Evolutionary conservation across 2,888 invertebrate genomes (phyloP).

Genomic region (Bembecia ichneumoniformis): DNA sequence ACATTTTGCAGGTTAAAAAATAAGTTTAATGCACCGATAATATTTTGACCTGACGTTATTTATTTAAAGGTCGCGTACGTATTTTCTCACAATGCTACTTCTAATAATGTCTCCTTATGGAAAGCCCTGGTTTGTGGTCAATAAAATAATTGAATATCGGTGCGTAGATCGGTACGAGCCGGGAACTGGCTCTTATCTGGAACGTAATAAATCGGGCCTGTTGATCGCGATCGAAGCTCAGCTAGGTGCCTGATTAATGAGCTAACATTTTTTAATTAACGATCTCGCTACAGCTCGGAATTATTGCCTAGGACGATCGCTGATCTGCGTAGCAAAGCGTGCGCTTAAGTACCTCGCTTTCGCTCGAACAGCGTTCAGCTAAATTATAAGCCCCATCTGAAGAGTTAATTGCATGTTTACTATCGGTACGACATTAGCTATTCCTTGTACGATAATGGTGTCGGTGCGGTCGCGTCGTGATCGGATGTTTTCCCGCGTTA

Average conservation of each 20-base stretch:
- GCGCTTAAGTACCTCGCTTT: conserved; percentile 19
- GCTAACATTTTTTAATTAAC: conserved; percentile 51
- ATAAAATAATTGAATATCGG: conserved; percentile 33
- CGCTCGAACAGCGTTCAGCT: conserved; percentile 27
- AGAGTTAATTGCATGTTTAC: conserved; percentile 48
- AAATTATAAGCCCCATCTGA: conserved; percentile 36
- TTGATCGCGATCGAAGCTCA: conserved; percentile 38
- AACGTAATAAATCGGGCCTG: conserved; percentile 44
- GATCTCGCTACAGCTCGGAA: conserved; percentile 22
- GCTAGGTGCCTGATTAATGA: conserved; percentile 45
- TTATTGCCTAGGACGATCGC: conserved; percentile 26
- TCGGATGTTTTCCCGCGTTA: conserved; percentile 41
- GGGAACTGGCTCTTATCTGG: conserved; percentile 40
- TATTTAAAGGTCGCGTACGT: conserved; percentile 13
- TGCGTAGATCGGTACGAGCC: conserved; percentile 16
- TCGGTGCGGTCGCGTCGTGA: conserved; percentile 44
- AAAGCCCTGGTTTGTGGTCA: conserved; percentile 25
- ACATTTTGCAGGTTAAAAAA: no score
- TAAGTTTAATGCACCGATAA: no score
- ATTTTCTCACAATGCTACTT: conserved; percentile 16
- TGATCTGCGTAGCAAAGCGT: conserved; percentile 13
- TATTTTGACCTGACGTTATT: background rate
- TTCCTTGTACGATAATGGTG: conserved; percentile 33
- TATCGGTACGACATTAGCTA: conserved; percentile 30
- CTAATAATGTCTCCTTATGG: conserved; percentile 27